Percentiles rank a stretch among this genome's conserved stretches.
These are phyloP conservation scores for Dasysyrphus albostriatus DNA, from an alignment of 2,888 invertebrate species.

Conservation along the genomic window DNA sequence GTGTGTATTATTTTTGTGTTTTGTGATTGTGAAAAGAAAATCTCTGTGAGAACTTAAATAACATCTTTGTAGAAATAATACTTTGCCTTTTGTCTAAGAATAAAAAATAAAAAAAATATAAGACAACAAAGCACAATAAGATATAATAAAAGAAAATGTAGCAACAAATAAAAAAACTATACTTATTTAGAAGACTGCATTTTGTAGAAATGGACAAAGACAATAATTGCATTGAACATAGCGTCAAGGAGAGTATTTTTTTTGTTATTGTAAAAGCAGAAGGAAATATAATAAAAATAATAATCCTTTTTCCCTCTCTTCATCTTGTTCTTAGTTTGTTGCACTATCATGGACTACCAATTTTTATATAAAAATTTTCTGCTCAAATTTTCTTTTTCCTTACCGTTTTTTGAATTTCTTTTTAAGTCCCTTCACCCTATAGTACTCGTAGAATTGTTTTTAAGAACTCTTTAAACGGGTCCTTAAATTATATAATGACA, in stretches of 20 bases:
- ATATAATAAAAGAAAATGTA: slow-evolving; percentile 2
- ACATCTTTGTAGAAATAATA: slow-evolving; percentile 30
- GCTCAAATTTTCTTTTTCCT: too few relatives aligned
- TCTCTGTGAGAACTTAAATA: slow-evolving; percentile 40
- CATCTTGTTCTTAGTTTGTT: background rate
- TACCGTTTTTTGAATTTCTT: background rate
- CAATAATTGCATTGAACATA: slow-evolving; percentile 65
- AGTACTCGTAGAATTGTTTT: background rate
- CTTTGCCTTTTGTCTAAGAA: background rate
- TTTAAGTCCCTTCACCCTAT: background rate
- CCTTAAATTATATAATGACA: background rate
- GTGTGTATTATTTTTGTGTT: background rate
- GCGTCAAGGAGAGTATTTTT: slow-evolving; percentile 21
- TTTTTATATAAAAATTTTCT: slow-evolving; percentile 14
- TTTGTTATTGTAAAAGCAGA: slow-evolving; percentile 18
- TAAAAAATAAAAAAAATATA: background rate
- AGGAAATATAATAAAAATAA: slow-evolving; percentile 28
- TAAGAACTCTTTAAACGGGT: background rate
- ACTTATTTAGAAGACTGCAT: slow-evolving; percentile 19
- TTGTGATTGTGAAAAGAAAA: slow-evolving; percentile 31
- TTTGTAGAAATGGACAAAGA: slow-evolving; percentile 50
- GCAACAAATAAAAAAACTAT: background rate
- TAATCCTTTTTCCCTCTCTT: slow-evolving; percentile 24
- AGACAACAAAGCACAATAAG: background rate
- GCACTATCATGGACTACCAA: background rate